phyloP scores from a whole-genome alignment of 2,797 vertebrate species.

The Halcyon badia region DNA sequence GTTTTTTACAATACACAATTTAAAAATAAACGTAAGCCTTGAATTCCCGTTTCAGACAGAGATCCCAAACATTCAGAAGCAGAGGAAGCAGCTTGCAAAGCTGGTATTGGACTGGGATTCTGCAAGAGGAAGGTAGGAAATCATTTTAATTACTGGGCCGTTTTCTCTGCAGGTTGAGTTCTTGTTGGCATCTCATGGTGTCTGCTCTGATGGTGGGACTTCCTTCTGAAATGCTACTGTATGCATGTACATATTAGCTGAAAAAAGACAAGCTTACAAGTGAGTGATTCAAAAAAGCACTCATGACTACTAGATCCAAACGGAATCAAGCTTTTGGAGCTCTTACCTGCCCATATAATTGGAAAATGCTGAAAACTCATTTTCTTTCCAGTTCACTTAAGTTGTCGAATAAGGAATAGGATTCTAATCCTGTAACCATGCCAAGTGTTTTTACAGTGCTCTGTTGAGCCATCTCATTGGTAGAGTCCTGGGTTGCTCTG shows the following conservation, averaged over 20 bases:
- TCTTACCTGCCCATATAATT: rapidly evolving
- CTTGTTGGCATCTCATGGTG: neutral
- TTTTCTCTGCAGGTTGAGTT: neutral
- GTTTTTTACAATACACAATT: neutral
- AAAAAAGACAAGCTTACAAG: rapidly evolving
- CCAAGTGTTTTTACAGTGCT: neutral
- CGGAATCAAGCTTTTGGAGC: neutral
- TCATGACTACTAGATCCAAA: neutral
- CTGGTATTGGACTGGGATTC: constrained; percentile 98
- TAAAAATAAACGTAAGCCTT: neutral
- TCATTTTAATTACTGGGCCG: neutral
- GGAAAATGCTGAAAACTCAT: neutral
- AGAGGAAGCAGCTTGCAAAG: constrained; percentile 95
- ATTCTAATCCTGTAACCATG: neutral
- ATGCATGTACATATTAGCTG: neutral
- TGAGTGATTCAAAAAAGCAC: neutral
- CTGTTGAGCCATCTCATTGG: rapidly evolving
- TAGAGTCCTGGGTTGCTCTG: neutral
- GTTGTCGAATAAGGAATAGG: neutral
- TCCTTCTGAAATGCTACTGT: neutral
- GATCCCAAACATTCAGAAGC: constrained; percentile 98
- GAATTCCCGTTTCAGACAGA: constrained; percentile 84
- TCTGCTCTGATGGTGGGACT: neutral
- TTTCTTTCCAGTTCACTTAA: neutral
- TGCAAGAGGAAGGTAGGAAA: constrained; percentile 90